phyloP scores from a whole-genome alignment of 1,140 invertebrate species.

The Macrobrachium rosenbergii region DNA sequence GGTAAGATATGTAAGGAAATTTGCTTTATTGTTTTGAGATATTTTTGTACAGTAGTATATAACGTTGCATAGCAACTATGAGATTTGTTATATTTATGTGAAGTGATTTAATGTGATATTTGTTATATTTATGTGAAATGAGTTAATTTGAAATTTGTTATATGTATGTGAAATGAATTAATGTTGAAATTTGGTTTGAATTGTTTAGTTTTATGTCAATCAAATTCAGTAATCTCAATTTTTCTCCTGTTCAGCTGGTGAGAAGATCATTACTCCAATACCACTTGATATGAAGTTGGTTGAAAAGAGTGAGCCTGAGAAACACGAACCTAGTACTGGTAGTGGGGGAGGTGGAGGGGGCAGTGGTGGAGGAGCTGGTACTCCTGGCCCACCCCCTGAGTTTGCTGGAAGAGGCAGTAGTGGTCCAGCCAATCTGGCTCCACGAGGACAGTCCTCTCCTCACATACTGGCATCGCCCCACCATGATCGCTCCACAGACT shows the following conservation, averaged over 20 bases:
- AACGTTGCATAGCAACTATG: no score
- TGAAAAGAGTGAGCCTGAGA: conserved; percentile 55
- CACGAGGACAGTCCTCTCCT: conserved; percentile 55
- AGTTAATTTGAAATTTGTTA: no score
- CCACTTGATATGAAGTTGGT: conserved; percentile 60
- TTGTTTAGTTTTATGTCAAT: no score
- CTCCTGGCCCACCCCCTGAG: not conserved
- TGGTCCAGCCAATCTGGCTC: conserved; percentile 41
- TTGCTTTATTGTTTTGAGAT: not conserved
- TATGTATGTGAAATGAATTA: no score
- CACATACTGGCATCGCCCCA: conserved; percentile 61
- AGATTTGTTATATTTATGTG: no score
- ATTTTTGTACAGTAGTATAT: not conserved
- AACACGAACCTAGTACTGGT: conserved; percentile 32
- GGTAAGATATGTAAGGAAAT: not conserved
- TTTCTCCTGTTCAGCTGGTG: conserved; percentile 21
- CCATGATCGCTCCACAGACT: conserved; percentile 60
- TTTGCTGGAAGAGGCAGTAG: conserved; percentile 28
- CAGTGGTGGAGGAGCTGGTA: not conserved
- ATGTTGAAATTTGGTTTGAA: no score
- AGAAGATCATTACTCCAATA: conserved; percentile 54
- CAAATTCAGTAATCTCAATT: not conserved
- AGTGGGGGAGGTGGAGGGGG: conserved; percentile 6
- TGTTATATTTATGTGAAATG: no score
- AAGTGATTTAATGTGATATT: no score